Percentiles rank a stretch among this genome's conserved stretches.
These are phyloP conservation scores for Ispidina lecontei DNA, from an alignment of 2,797 vertebrate genomes.

Conservation along the genomic window DNA sequence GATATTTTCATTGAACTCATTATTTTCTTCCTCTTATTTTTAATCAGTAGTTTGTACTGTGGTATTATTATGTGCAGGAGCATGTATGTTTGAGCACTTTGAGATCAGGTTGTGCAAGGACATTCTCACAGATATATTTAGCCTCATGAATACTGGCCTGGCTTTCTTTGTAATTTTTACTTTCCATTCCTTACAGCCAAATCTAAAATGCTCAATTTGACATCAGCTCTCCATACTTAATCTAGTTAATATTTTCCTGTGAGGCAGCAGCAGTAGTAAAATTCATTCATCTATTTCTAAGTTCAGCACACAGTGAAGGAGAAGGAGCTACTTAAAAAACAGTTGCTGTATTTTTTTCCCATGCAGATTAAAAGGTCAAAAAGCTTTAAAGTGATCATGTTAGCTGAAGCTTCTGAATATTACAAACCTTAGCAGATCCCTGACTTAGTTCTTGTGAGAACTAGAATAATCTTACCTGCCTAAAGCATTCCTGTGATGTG, in stretches of 20 bases:
- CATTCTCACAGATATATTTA: background rate
- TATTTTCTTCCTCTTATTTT: conserved; percentile 3
- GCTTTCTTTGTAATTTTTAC: background rate
- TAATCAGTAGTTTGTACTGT: background rate
- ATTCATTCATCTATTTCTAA: background rate
- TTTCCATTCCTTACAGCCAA: background rate
- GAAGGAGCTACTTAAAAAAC: background rate
- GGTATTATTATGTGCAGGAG: background rate
- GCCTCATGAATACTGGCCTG: background rate
- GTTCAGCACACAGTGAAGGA: background rate
- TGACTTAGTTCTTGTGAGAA: background rate
- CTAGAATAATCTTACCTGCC: background rate
- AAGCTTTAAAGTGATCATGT: background rate
- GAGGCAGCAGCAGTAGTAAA: background rate
- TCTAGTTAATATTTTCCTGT: background rate
- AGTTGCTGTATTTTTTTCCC: background rate
- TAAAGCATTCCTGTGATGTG: background rate
- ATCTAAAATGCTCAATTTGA: background rate
- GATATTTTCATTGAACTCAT: background rate
- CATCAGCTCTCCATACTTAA: background rate
- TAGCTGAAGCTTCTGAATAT: background rate
- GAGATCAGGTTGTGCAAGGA: background rate
- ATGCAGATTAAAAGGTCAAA: conserved; percentile 21
- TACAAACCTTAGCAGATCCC: background rate
- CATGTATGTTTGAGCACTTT: background rate